Evolutionary conservation across 2,888 invertebrate species (phyloP).

Genomic region (Phanerotoma sp.): DNA sequence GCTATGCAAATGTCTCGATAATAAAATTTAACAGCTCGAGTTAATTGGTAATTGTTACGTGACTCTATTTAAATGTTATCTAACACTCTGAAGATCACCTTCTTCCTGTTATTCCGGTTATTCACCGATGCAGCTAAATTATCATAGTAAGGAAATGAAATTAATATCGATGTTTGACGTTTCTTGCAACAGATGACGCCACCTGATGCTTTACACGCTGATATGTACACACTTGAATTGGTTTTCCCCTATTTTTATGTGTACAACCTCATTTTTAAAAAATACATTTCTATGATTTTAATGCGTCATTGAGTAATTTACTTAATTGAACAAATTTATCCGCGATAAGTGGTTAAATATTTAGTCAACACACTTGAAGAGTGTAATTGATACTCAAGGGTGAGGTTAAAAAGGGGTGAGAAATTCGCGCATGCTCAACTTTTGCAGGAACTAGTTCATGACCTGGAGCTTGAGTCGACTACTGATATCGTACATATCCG

Average conservation of each 20-base stretch:
- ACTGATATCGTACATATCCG: constrained; percentile 12
- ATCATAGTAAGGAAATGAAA: not conserved
- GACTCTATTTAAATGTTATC: not conserved
- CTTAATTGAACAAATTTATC: too few relatives aligned
- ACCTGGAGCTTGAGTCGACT: constrained; percentile 21
- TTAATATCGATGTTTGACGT: not conserved
- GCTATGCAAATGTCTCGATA: not conserved
- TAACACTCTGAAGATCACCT: not conserved
- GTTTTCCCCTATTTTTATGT: too few relatives aligned
- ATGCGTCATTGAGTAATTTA: too few relatives aligned
- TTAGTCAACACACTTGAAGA: not conserved
- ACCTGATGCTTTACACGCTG: not conserved
- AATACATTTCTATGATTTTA: too few relatives aligned
- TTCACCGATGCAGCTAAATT: not conserved
- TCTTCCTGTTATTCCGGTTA: not conserved
- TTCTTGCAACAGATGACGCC: constrained; percentile 12
- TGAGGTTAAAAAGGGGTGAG: constrained; percentile 3
- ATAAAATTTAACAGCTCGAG: not conserved
- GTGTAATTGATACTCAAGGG: constrained; percentile 3
- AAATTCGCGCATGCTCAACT: constrained; percentile 16
- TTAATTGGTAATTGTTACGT: not conserved
- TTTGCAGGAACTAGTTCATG: constrained; percentile 11
- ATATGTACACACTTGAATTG: not conserved
- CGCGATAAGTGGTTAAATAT: not conserved
- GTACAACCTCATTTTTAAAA: too few relatives aligned